Evolutionary conservation across 2,113 vertebrate species (phyloP), one percentile per base, ranked within the genome.

Genomic region (Gadus macrocephalus): DNA sequence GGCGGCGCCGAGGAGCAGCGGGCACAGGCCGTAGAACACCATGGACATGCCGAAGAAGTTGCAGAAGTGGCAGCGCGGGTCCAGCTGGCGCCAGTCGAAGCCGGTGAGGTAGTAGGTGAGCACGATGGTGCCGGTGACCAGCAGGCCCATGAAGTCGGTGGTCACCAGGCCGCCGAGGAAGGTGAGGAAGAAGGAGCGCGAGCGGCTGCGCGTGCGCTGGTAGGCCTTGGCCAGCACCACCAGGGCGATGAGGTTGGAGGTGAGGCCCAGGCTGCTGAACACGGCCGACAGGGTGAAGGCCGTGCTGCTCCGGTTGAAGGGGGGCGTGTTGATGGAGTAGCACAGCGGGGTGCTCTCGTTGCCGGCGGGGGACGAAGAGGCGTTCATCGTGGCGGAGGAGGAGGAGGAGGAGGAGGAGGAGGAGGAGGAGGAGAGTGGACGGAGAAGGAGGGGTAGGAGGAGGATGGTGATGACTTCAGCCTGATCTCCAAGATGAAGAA

Each of bases 11-110:
- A 98, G 91, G 60, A 98, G 81, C 81, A 99, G 88, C 0, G 97
- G 97, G 53, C 93, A 95, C 71, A 96, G 91, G 73, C 97, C 96
- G 0, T 97, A 99, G 82, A 99, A 99, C n/a, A 99, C 92, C 97
- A 99, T 98, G 61, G 90, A 92, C 66, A 95, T 92, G 0, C 97
- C 97, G 42, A 99, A 93, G 82, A 97, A 98, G 85, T 90, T 93
- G 89, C 97, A 99, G 66, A 98, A 94, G 72, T 92, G 90, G 85
- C 95, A 97, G 66, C 82, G 0, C 0, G 95, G 91, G 82, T 98
- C 97, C 8, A 92, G 76, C 0, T 60, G 0, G 0, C 65, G 77
- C 97, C 96, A 98, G 73, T 93, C 28, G 17, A 96, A 93, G 17
- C 77, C 77, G 0, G 78, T 89, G 2, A 90, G 62, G 28, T 95